Conservation (phyloP, 2,797 vertebrate species). For the Brachyalestes nurse region DNA sequence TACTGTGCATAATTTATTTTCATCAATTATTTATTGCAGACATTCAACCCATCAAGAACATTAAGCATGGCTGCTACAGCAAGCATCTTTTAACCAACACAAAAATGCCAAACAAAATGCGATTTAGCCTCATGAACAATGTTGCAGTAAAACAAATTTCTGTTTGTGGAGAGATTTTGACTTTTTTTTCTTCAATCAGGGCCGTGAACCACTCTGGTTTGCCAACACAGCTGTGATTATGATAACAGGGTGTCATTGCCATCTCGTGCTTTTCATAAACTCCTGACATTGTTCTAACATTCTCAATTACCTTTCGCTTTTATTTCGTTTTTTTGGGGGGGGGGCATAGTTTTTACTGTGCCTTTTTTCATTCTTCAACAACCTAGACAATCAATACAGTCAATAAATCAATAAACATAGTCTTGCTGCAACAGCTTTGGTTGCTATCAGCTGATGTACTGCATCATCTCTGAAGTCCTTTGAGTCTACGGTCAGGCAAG, state of each 20-base stretch:
- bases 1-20: slow-evolving; percentile 40
- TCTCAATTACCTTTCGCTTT: slow-evolving; percentile 47
- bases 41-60: slow-evolving; percentile 35
- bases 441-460: slow-evolving; percentile 68
- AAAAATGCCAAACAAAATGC: slow-evolving; percentile 17
- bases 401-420: slow-evolving; percentile 81
- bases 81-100: slow-evolving; percentile 19
- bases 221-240: slow-evolving; percentile 49
- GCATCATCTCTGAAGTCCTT: slow-evolving; percentile 72
- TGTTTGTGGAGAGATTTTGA: not conserved
- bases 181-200: slow-evolving; percentile 15
- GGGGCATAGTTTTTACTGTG: slow-evolving; percentile 67
- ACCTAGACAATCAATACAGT: slow-evolving; percentile 81
- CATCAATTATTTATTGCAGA: slow-evolving; percentile 48
- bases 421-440: slow-evolving; percentile 70
- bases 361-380: slow-evolving; percentile 73
- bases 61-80: slow-evolving; percentile 9
- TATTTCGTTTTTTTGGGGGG: slow-evolving; percentile 53
- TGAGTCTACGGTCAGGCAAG: slow-evolving; percentile 62
- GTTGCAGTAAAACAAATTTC: not conserved
- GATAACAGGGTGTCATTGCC: slow-evolving; percentile 67
- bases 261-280: slow-evolving; percentile 58
- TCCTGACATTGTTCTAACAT: slow-evolving; percentile 57
- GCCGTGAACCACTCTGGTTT: slow-evolving; percentile 31
- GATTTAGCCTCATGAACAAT: not conserved